phyloP scores from a whole-genome alignment of 2,888 invertebrate species.

The Seira musarum region DNA sequence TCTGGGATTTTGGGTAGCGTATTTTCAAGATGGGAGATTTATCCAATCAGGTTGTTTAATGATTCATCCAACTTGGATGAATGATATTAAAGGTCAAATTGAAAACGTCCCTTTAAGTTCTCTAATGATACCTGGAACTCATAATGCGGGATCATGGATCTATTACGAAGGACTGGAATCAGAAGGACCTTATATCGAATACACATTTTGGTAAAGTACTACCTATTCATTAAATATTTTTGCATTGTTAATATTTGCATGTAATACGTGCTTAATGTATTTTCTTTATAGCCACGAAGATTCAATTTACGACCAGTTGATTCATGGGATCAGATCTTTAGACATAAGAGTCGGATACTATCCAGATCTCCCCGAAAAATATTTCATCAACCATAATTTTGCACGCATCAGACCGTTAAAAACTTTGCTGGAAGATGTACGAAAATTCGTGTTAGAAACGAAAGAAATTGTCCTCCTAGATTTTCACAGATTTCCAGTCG shows the following conservation, averaged over 20 bases:
- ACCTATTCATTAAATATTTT: background rate
- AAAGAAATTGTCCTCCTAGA: conserved; percentile 82
- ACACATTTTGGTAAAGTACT: too few relatives aligned
- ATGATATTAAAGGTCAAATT: conserved; percentile 75
- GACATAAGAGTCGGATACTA: conserved; percentile 86
- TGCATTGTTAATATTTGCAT: too few relatives aligned
- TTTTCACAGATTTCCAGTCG: conserved; percentile 86
- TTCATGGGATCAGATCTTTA: conserved; percentile 84
- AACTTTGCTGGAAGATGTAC: conserved; percentile 70
- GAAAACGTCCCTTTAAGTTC: conserved; percentile 77
- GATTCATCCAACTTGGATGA: conserved; percentile 90
- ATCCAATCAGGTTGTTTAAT: conserved; percentile 78
- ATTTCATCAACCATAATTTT: conserved; percentile 83
- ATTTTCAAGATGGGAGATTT: conserved; percentile 67
- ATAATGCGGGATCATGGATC: conserved; percentile 79
- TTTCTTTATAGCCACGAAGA: conserved; percentile 79
- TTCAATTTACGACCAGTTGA: conserved; percentile 87
- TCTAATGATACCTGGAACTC: conserved; percentile 81
- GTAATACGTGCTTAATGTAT: background rate
- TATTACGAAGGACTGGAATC: too few relatives aligned
- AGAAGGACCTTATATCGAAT: too few relatives aligned
- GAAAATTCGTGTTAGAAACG: conserved; percentile 70
- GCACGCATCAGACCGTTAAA: conserved; percentile 79
- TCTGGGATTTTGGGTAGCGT: conserved; percentile 70
- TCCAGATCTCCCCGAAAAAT: conserved; percentile 72